Percentiles rank a stretch among this genome's conserved stretches.
These are phyloP conservation scores for Eupithecia pulchellata DNA, from an alignment of 2,888 invertebrate genomes.

Conservation along the genomic window DNA sequence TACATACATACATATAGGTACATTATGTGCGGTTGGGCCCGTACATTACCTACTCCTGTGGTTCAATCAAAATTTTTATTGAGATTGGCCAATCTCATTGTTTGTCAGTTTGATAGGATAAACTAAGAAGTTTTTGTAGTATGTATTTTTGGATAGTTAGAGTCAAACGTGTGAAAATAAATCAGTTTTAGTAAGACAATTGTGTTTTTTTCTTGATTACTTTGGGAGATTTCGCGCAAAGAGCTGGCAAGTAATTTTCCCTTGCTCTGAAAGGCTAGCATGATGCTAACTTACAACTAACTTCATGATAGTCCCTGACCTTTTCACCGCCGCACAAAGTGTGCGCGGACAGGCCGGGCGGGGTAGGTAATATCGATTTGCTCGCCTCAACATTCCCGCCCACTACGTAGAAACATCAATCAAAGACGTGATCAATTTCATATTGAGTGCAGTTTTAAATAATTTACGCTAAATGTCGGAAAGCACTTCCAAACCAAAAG, in stretches of 20 bases:
- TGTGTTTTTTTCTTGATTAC: background rate
- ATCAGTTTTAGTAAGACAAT: background rate
- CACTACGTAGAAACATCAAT: background rate
- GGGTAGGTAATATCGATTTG: background rate
- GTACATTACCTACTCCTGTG: too few relatives aligned
- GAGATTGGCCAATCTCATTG: too few relatives aligned
- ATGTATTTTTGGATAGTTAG: too few relatives aligned
- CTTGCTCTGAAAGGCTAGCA: background rate
- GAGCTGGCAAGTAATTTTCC: background rate
- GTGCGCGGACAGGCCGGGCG: background rate
- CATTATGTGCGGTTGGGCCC: too few relatives aligned
- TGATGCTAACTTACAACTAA: background rate
- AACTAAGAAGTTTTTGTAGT: too few relatives aligned
- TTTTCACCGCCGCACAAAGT: background rate
- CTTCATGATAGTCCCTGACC: background rate
- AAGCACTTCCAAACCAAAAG: background rate
- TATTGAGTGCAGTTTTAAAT: background rate
- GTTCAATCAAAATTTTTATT: too few relatives aligned
- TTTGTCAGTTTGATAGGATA: too few relatives aligned
- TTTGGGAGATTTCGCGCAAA: background rate
- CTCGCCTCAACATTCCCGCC: background rate
- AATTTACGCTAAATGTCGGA: background rate
- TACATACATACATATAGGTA: too few relatives aligned
- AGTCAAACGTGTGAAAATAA: background rate
- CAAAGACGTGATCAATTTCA: background rate